Percentiles rank a stretch among this genome's conserved stretches.
These are phyloP conservation scores for Phlogophora meticulosa DNA, from an alignment of 2,888 invertebrate genomes.

Conservation along the genomic window DNA sequence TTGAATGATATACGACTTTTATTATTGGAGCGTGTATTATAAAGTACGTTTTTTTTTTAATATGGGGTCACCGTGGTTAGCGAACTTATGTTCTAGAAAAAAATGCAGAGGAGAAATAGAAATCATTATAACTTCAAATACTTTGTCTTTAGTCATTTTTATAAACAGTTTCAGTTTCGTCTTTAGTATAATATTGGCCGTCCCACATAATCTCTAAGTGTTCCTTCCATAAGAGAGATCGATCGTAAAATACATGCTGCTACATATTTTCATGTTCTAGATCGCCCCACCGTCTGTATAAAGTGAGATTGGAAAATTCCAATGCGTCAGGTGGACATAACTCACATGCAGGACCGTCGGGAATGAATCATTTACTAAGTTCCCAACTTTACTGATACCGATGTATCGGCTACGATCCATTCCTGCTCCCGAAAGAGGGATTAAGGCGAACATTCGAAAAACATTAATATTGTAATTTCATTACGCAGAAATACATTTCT, in stretches of 20 bases:
- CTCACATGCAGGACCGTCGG: constrained; percentile 47
- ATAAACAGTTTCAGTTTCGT: not conserved
- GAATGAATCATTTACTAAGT: constrained; percentile 64
- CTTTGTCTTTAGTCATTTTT: not conserved
- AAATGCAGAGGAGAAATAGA: too few relatives aligned
- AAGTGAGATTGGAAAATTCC: constrained; percentile 69
- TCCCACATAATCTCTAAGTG: constrained; percentile 22
- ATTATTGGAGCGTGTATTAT: constrained; percentile 14
- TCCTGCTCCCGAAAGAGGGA: constrained; percentile 28
- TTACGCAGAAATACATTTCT: constrained; percentile 33
- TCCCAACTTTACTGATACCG: constrained; percentile 46
- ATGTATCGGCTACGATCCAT: constrained; percentile 40
- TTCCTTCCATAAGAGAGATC: constrained; percentile 4
- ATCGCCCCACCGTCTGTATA: constrained; percentile 58
- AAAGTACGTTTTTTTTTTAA: constrained; percentile 8
- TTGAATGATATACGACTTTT: constrained; percentile 62
- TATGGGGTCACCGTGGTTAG: not conserved
- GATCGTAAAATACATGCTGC: constrained; percentile 37
- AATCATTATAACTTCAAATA: too few relatives aligned
- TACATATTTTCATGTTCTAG: constrained; percentile 57
- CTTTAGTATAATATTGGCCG: not conserved
- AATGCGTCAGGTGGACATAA: constrained; percentile 61
- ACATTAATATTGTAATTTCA: constrained; percentile 16
- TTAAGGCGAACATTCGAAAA: constrained; percentile 39
- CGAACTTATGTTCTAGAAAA: too few relatives aligned